phyloP scores from a whole-genome alignment of 1,140 invertebrate genomes.

The Drosophila truncata region DNA sequence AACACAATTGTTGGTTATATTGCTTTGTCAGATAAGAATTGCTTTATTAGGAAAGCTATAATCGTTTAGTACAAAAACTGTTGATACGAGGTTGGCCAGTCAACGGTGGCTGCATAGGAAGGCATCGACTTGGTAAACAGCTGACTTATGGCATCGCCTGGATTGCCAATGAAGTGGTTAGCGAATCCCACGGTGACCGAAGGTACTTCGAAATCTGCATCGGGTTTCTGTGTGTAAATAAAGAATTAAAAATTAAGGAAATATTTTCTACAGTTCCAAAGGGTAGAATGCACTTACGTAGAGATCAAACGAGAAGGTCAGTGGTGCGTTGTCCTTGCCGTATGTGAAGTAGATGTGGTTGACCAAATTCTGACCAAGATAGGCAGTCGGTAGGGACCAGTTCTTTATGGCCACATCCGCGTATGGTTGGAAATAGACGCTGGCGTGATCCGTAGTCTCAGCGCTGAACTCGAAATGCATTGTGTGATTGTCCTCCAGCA shows the following conservation, averaged over 20 bases:
- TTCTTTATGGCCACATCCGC: constrained; percentile 86
- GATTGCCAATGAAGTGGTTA: constrained; percentile 13
- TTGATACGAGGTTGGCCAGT: constrained; percentile 50
- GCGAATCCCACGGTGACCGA: constrained; percentile 16
- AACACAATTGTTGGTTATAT: background rate
- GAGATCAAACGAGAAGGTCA: constrained; percentile 85
- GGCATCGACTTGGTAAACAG: constrained; percentile 37
- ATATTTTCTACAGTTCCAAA: background rate
- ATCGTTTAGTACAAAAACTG: constrained; percentile 3
- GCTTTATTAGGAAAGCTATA: background rate
- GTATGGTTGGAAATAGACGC: constrained; percentile 88
- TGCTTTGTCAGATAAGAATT: constrained; percentile 2
- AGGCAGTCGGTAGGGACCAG: constrained; percentile 88
- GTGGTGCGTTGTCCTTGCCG: constrained; percentile 86
- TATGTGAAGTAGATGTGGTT: constrained; percentile 90
- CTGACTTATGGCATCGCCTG: constrained; percentile 11
- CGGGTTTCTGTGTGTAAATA: constrained; percentile 18
- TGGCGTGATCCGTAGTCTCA: constrained; percentile 88
- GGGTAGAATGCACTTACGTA: constrained; percentile 5
- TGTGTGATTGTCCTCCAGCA: constrained; percentile 14
- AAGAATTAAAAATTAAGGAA: background rate
- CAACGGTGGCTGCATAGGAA: constrained; percentile 23
- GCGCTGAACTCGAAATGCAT: constrained; percentile 48
- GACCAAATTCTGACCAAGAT: constrained; percentile 87
- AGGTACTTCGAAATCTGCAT: constrained; percentile 23